Percentiles rank a stretch among this genome's conserved stretches.
Evolutionary conservation across 2,797 vertebrate genomes (phyloP).

Genomic region (Sebastes iracundus): DNA sequence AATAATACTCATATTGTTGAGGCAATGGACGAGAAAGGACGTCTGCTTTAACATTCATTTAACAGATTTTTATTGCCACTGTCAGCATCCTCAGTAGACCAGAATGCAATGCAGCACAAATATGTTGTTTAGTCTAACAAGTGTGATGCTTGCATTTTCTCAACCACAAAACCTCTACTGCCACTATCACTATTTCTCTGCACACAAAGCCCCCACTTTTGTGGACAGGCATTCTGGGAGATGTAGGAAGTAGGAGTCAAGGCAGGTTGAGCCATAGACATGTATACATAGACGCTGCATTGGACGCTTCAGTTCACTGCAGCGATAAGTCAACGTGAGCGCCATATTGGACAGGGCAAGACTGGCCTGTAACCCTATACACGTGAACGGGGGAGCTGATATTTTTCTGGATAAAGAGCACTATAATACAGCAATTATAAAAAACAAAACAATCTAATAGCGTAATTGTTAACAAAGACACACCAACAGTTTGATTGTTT

Average conservation of each 20-base stretch:
- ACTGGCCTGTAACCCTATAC: no score
- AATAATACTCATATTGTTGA: not conserved
- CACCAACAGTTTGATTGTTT: no score
- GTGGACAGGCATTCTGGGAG: constrained; percentile 6
- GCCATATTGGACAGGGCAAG: no score
- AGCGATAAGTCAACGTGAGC: no score
- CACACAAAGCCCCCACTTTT: not conserved
- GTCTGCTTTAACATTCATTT: not conserved
- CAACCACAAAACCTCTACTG: not conserved
- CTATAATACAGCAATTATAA: no score
- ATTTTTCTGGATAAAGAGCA: no score
- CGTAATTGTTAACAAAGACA: no score
- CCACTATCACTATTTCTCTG: not conserved
- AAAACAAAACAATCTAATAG: no score
- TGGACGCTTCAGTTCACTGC: no score
- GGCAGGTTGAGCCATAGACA: not conserved
- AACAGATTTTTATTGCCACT: not conserved
- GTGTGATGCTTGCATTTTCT: not conserved
- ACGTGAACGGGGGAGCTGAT: no score
- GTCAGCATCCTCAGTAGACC: not conserved
- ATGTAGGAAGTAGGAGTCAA: not conserved
- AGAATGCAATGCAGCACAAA: not conserved
- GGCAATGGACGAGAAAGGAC: not conserved
- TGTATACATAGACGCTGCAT: no score
- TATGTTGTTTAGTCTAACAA: not conserved